These are phyloP conservation scores for Liposcelis brunnea DNA, from an alignment of 2,888 invertebrate species.

Conservation along the genomic window DNA sequence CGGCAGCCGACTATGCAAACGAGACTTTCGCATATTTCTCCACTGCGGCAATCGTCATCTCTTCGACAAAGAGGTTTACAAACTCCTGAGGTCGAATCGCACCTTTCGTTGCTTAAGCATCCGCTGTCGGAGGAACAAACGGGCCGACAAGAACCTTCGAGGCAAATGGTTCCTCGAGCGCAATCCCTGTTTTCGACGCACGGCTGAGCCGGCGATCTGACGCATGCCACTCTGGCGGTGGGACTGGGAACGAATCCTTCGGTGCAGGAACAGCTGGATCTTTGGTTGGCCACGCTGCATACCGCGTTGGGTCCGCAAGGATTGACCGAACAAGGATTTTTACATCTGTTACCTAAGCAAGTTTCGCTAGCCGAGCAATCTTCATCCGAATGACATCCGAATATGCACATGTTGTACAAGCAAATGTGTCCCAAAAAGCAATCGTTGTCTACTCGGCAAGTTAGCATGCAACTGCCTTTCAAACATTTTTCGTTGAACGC, in stretches of 20 bases:
- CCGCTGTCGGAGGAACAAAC: conserved; percentile 58
- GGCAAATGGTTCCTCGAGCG: conserved; percentile 49
- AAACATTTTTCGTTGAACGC: conserved; percentile 81
- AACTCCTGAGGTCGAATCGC: conserved; percentile 45
- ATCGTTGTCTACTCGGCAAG: conserved; percentile 79
- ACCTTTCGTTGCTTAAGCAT: conserved; percentile 69
- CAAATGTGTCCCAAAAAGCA: conserved; percentile 86
- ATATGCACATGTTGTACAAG: conserved; percentile 64
- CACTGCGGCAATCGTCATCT: conserved; percentile 72
- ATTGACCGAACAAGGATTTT: conserved; percentile 52
- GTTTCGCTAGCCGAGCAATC: conserved; percentile 75
- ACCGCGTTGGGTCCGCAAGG: conserved; percentile 75
- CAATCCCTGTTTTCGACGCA: conserved; percentile 67
- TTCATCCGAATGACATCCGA: conserved; percentile 71
- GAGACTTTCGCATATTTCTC: conserved; percentile 70
- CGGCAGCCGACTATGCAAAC: conserved; percentile 68
- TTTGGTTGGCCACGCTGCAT: conserved; percentile 62
- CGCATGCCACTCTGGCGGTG: conserved; percentile 73
- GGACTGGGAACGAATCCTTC: conserved; percentile 71
- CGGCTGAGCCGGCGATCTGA: conserved; percentile 56
- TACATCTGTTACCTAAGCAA: conserved; percentile 62
- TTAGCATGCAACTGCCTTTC: conserved; percentile 62
- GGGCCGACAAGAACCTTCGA: conserved; percentile 54
- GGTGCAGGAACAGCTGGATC: conserved; percentile 64
- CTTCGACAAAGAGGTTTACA: conserved; percentile 70